Conservation (phyloP, 2,797 vertebrate species). For the Danio kyathit region DNA sequence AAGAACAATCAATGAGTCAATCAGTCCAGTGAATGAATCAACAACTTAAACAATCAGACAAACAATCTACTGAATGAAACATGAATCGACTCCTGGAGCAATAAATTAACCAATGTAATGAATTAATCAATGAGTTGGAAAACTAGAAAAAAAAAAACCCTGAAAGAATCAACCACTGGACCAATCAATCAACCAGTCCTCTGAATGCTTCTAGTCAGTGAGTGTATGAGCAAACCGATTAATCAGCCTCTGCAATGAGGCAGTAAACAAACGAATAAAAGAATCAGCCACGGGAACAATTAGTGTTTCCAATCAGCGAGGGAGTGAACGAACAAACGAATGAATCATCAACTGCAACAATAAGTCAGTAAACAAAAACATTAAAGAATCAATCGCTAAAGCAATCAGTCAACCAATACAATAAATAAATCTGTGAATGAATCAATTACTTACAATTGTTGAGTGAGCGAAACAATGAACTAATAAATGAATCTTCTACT, state of each 20-base stretch:
- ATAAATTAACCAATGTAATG: too few relatives aligned
- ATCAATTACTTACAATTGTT: too few relatives aligned
- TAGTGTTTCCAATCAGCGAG: not conserved
- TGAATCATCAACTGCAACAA: not conserved
- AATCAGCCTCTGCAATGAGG: too few relatives aligned
- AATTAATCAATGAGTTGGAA: too few relatives aligned
- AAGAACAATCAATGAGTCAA: not conserved
- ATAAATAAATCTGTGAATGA: not conserved
- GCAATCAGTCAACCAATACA: not conserved
- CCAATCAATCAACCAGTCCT: too few relatives aligned
- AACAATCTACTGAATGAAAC: too few relatives aligned
- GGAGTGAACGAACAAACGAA: not conserved
- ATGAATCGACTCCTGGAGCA: too few relatives aligned
- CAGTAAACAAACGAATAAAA: not conserved
- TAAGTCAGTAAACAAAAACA: not conserved
- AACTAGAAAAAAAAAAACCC: too few relatives aligned
- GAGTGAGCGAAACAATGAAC: not conserved
- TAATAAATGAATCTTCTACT: not conserved
- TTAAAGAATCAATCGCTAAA: not conserved
- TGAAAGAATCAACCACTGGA: too few relatives aligned
- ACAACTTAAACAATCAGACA: too few relatives aligned
- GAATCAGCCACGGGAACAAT: not conserved
- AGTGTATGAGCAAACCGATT: too few relatives aligned
- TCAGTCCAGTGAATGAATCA: not conserved
- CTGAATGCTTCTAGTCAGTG: too few relatives aligned